phyloP scores from a whole-genome alignment of 1,140 invertebrate genomes.

The Formica exsecta region DNA sequence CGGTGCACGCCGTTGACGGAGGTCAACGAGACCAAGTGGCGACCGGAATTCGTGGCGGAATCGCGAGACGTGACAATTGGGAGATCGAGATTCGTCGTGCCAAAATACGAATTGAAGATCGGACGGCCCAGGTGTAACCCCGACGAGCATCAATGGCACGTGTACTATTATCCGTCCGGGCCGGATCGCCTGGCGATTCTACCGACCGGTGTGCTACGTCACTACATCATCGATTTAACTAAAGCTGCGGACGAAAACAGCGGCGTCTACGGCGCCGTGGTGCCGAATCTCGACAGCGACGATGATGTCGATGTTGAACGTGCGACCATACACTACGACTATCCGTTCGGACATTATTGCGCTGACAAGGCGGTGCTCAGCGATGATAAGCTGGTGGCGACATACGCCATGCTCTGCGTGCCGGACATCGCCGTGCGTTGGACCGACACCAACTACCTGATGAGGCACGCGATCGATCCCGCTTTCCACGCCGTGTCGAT shows the following conservation, averaged over 20 bases:
- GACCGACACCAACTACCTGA: constrained; percentile 90
- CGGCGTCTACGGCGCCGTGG: constrained; percentile 84
- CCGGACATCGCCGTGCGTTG: constrained; percentile 90
- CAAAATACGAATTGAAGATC: constrained; percentile 83
- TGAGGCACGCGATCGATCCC: constrained; percentile 92
- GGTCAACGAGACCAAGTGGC: constrained; percentile 86
- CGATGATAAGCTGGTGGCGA: constrained; percentile 84
- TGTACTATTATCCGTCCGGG: constrained; percentile 89
- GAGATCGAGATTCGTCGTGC: background rate
- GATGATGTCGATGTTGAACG: constrained; percentile 83
- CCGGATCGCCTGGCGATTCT: constrained; percentile 90
- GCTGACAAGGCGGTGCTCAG: constrained; percentile 90
- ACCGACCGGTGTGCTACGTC: constrained; percentile 90
- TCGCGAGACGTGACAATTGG: constrained; percentile 39
- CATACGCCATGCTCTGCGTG: constrained; percentile 92
- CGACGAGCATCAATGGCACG: constrained; percentile 90
- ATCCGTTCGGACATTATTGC: constrained; percentile 91
- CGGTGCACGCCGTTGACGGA: constrained; percentile 88
- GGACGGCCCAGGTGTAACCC: constrained; percentile 91
- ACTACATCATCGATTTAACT: constrained; percentile 88
- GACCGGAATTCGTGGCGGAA: constrained; percentile 79
- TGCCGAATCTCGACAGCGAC: constrained; percentile 78
- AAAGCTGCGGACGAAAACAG: constrained; percentile 73
- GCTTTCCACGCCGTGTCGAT: constrained; percentile 91
- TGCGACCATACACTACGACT: constrained; percentile 89